phyloP scores from a whole-genome alignment of 2,113 vertebrate species.

The Tragelaphus buxtoni region DNA sequence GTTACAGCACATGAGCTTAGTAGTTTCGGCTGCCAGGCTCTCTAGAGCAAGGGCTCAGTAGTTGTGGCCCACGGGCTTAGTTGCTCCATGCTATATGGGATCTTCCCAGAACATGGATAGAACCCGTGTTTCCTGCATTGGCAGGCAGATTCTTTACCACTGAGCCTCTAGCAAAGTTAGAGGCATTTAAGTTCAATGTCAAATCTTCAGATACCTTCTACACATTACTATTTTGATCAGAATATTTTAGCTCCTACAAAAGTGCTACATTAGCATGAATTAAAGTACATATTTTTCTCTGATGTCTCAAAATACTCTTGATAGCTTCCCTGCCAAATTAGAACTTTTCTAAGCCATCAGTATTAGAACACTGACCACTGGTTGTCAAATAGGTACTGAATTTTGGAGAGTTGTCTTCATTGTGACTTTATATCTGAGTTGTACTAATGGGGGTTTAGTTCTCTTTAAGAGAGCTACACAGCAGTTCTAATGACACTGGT shows the following conservation, averaged over 20 bases:
- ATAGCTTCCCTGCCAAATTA: background rate
- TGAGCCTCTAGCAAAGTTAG: background rate
- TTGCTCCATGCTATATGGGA: background rate
- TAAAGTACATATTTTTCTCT: background rate
- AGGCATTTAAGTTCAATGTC: background rate
- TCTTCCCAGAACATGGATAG: background rate
- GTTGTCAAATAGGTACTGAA: background rate
- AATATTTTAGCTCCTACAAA: constrained; percentile 8
- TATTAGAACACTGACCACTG: background rate
- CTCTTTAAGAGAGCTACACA: background rate
- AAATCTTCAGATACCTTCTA: background rate
- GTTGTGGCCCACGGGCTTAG: background rate
- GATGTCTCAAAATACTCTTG: background rate
- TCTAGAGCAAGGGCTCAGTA: background rate
- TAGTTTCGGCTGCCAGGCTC: background rate
- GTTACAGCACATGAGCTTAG: background rate
- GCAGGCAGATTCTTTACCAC: background rate
- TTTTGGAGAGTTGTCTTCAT: background rate
- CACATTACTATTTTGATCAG: background rate
- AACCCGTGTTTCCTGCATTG: background rate
- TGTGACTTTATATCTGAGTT: background rate
- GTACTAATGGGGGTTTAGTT: background rate
- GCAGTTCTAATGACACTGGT: background rate
- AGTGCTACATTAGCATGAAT: background rate
- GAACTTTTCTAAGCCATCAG: background rate